Percentiles rank a stretch among this genome's conserved stretches.
Evolutionary conservation across 2,113 vertebrate genomes (phyloP).

Genomic region (Hiodon tergisus): DNA sequence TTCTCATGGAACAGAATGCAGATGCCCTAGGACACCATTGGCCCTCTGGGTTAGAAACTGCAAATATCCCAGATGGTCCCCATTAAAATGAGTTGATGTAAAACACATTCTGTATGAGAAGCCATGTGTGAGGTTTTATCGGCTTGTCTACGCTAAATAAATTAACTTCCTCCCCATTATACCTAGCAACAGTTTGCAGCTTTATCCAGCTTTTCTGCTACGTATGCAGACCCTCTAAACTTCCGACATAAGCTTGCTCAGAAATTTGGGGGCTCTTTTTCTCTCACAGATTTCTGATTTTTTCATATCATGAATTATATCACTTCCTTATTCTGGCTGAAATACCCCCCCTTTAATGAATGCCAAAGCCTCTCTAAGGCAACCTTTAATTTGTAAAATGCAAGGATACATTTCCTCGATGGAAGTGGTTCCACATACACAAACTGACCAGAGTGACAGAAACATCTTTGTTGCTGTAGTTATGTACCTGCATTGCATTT

Average conservation of each 20-base stretch:
- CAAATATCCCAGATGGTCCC: constrained; percentile 47
- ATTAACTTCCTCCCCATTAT: constrained; percentile 25
- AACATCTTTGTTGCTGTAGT: background rate
- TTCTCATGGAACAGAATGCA: background rate
- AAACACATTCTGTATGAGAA: constrained; percentile 40
- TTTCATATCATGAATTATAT: no score
- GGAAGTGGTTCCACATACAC: background rate
- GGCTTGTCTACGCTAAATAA: constrained; percentile 43
- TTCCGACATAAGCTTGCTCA: no score
- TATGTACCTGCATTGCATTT: background rate
- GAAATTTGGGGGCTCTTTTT: background rate
- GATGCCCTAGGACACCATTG: constrained; percentile 25
- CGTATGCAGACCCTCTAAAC: no score
- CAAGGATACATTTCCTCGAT: background rate
- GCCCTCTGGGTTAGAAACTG: constrained; percentile 40
- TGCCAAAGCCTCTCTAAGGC: no score
- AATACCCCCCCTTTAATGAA: background rate
- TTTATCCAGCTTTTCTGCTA: no score
- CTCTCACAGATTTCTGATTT: no score
- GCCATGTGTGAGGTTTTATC: constrained; percentile 49
- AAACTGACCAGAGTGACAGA: background rate
- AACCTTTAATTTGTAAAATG: no score
- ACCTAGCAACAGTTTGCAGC: constrained; percentile 16
- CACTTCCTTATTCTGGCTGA: no score
- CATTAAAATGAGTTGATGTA: constrained; percentile 48